Evolutionary conservation across 2,888 invertebrate species (phyloP), one percentile per base, ranked within the genome.

Genomic region (Cetonia aurata): DNA sequence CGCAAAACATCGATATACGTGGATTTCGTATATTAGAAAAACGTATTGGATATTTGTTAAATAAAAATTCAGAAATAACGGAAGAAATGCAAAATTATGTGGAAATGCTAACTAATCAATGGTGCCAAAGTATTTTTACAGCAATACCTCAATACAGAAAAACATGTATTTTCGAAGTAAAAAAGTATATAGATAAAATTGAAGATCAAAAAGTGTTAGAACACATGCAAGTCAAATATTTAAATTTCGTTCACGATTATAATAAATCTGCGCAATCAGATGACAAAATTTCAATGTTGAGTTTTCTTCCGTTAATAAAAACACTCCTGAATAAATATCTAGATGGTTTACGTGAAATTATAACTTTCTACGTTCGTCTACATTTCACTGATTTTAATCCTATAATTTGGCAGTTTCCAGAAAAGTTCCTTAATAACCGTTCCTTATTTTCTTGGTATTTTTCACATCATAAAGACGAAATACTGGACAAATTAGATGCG

Each of bases 381-480:
- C 13, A 46, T 10, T 60, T 46, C 13, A 31, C n/a, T 2, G 31
- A 60, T 17, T 31, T 60, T 9, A 60, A 60, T 46, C 46, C 46
- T 25, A 48, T 60, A 13, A 48, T 46, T 44, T 60, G 60, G 60
- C 25, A 48, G n/a, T 44, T 13, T 13, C 9, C 9, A 60, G 8
- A 46, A 6, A 6, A 31, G 0, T 60, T 60, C 25, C 31, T 60
- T 9, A 3, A 0, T 6, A 6, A 60, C n/a, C 8, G 9, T 3
- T 31, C 46, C 3, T 46, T 60, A 1, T 44, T 60, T 48, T 48
- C 46, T 10, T 60, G 60, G 60, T 60, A 60, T 46, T 25, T 60
- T n/a, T 15, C 13, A 8, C 60, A 60, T 15, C 60, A 60, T 9
- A 33, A 25, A 46, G 31, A 60, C 13, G 60, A 60, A 48, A 15